phyloP scores from a whole-genome alignment of 2,888 invertebrate genomes.

The Caenorhabditis sp. region DNA sequence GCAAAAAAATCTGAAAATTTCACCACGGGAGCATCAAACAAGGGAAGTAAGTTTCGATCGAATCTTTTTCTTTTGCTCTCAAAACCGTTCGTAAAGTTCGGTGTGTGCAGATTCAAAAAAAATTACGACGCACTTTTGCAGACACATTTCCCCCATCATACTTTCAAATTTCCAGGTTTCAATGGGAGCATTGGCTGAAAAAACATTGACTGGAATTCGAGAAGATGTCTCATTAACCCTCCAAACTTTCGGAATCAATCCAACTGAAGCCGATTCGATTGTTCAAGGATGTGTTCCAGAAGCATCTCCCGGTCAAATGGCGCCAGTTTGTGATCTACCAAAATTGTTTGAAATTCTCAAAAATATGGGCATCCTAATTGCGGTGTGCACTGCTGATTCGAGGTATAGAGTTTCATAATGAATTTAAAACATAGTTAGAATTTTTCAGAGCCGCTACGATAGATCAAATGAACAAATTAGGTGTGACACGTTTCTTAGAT shows the following conservation, averaged over 20 bases:
- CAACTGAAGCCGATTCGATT: constrained; percentile 45
- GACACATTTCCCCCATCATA: too few relatives aligned
- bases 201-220: constrained; percentile 56
- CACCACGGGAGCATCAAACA: too few relatives aligned
- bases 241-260: constrained; percentile 41
- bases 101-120: too few relatives aligned
- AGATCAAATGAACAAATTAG: constrained; percentile 59
- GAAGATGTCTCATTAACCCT: constrained; percentile 54
- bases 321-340: constrained; percentile 71
- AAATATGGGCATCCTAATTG: constrained; percentile 72
- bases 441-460: constrained; percentile 58
- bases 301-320: constrained; percentile 50
- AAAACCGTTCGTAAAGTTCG: too few relatives aligned
- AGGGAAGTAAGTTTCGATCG: too few relatives aligned
- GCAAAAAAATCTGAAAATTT: too few relatives aligned
- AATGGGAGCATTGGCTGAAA: constrained; percentile 59
- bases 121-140: too few relatives aligned
- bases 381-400: constrained; percentile 73
- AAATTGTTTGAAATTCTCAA: constrained; percentile 72
- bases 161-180: constrained; percentile 48
- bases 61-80: too few relatives aligned
- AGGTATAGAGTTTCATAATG: constrained; percentile 40
- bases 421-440: background rate
- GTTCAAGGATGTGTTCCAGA: constrained; percentile 52
- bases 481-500: constrained; percentile 68